Base-by-base conservation (phyloP, 2,113 vertebrate genomes). In the Varanus komodoensis region DNA sequence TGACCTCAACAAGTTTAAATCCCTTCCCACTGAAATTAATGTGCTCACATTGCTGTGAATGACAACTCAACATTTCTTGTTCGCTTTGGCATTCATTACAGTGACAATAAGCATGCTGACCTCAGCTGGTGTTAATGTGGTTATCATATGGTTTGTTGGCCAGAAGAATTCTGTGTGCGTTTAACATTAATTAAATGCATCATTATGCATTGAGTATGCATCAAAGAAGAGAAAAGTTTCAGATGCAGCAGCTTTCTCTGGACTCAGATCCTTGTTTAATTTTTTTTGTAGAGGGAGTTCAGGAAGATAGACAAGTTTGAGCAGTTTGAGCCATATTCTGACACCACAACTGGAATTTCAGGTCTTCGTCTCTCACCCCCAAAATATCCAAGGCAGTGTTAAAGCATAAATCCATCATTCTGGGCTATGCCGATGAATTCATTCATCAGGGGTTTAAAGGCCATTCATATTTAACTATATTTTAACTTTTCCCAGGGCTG, bases 91-190 rank as follows among this genome's bases (percentile, higher is more conserved):
- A 89, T 93, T 92, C 75, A 81, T 64, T 93, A 91, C 85, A 96
- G 92, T 88, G 87, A 95, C 93, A 82, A 90, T 87, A 92, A 94
- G 89, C 94, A 93, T 83, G 96, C 94, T 32, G 92, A 84, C 91
- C 93, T 97, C 97, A 96, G 96, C 95, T 97, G 96, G 93, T 97
- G 97, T 93, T 97, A 97, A 97, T 96, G 96, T 96, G 96, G 89
- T 95, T 73, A 88, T 97, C 95, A 91, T 95, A 93, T 84, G 90
- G 86, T 91, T 95, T 87, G 89, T 92, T 94, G 95, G 94, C 95
- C 91, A 92, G 94, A 93, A 84, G 93, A 91, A 90, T 94, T 94
- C 88, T 82, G 89, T 92, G 91, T 87, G 87, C 93, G 86, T 95
- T 96, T 95, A 93, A 79, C 91, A 69, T 94, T 96, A 95, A 96